A percentile compares a stretch with the other conserved stretches of the same genome.
phyloP scores from a whole-genome alignment of 2,888 invertebrate species.

The Pammene fasciana region DNA sequence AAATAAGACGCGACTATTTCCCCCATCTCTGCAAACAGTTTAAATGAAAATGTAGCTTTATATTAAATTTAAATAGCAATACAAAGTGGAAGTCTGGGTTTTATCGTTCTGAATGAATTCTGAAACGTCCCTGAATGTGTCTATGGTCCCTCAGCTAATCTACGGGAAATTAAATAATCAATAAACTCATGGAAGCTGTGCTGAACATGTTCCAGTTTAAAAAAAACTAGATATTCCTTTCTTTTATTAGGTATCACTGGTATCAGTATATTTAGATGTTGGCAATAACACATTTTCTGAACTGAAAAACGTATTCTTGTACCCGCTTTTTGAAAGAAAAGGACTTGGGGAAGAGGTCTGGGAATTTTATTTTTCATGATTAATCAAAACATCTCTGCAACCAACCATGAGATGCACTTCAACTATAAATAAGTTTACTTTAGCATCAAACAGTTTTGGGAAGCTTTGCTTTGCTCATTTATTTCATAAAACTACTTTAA shows the following conservation, averaged over 20 bases:
- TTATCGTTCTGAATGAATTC: conserved; percentile 1
- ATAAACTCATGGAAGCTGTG: too few species aligned
- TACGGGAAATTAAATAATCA: too few species aligned
- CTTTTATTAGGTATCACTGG: not conserved
- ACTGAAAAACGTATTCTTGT: not conserved
- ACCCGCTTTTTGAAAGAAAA: not conserved
- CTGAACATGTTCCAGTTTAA: too few species aligned
- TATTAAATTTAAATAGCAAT: conserved; percentile 31
- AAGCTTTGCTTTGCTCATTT: too few species aligned
- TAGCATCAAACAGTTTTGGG: too few species aligned
- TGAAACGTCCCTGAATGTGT: too few species aligned
- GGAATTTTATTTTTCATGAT: not conserved
- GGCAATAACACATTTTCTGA: not conserved
- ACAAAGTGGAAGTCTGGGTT: conserved; percentile 27
- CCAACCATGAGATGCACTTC: too few species aligned
- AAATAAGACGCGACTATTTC: conserved; percentile 16
- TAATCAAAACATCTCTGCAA: not conserved
- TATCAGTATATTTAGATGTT: too few species aligned
- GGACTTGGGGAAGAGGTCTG: not conserved
- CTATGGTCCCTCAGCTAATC: too few species aligned
- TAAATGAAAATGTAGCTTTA: conserved; percentile 27
- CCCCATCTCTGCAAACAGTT: conserved; percentile 6
- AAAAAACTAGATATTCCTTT: not conserved
- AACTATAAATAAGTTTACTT: too few species aligned
- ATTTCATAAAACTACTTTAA: too few species aligned